Base-by-base conservation (phyloP, 2,888 invertebrate genomes). In the Acronicta psi region DNA sequence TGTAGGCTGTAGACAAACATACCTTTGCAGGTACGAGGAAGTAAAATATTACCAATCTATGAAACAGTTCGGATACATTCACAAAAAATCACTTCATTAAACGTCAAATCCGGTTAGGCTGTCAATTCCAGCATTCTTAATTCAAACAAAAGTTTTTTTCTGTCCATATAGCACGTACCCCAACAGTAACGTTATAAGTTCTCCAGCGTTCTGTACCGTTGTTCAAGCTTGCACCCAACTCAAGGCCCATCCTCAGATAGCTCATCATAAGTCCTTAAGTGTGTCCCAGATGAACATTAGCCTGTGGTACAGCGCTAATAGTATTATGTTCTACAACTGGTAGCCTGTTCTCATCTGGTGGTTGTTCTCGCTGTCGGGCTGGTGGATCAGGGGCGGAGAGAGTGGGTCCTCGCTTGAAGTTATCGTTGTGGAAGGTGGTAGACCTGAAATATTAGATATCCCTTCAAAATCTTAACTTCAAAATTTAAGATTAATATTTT, bases 391-490 rank as follows among this genome's bases (percentile, higher is more conserved):
- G 0, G 93, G 91, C 0, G 92, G 92, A 2, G 92, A 73, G 1
- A 93, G 87, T 0, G 93, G 92, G 57, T 91, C 92, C 76, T 87
- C 89, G 79, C 87, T 89, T 0, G 93, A 92, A 0, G 92, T 88
- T 41, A 91, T 75, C 1, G 93, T 93, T 0, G 92, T 88, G 1
- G 93, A 92, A 0, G 93, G 92, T 2, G 88, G 89, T 0, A 88
- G 44, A 31, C 89, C 93, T 93, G 17, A 11, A 41, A 41, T n/a
- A 34, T 29, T 3, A 29, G 11, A 29, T 11, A 29, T 29, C 8
- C 25, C 23, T 23, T 23, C 4, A 23, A 23, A 23, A 25, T 25
- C 25, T 2, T 1, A 8, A 25, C 2, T 25, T 25, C 1, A 25
- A 25, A 25, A n/a, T n/a, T n/a, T n/a, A n/a, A 23, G 2, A 25